Evolutionary conservation across 2,797 vertebrate genomes (phyloP).

Genomic region (Octomys mimax): DNA sequence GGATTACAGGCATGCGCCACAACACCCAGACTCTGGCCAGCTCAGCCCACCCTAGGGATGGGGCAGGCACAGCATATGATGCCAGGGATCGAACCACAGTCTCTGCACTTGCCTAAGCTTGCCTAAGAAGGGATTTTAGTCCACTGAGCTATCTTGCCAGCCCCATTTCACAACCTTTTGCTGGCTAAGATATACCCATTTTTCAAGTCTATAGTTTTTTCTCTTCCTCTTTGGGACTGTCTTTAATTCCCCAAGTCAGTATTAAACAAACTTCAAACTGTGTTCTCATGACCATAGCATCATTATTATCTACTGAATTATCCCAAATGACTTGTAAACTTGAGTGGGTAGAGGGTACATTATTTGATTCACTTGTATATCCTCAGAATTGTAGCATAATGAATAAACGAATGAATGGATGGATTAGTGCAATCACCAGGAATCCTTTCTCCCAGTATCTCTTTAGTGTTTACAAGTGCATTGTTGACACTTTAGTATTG

Average conservation of each 20-base stretch:
- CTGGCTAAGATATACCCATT: neutral
- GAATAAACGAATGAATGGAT: neutral
- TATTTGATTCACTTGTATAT: neutral
- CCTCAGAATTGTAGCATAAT: neutral
- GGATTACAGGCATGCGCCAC: too few species aligned
- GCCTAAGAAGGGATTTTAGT: too few species aligned
- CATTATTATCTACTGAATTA: neutral
- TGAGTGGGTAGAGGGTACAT: neutral
- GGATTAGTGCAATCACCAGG: neutral
- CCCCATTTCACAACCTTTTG: neutral
- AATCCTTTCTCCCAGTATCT: neutral
- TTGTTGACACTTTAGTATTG: neutral
- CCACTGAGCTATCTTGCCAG: too few species aligned
- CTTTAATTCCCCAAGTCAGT: neutral
- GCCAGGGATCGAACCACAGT: too few species aligned
- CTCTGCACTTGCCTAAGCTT: too few species aligned
- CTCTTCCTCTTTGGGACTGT: neutral
- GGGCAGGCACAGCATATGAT: too few species aligned
- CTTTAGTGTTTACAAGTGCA: neutral
- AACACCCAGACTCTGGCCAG: too few species aligned
- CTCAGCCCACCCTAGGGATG: too few species aligned
- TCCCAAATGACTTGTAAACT: neutral
- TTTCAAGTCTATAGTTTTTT: neutral
- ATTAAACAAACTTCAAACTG: conserved; percentile 17
- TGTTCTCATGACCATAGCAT: neutral